A percentile compares a stretch with the other conserved stretches of the same genome.
These are phyloP conservation scores for Anas platyrhynchos DNA, from an alignment of 2,113 vertebrate species.

Conservation along the genomic window DNA sequence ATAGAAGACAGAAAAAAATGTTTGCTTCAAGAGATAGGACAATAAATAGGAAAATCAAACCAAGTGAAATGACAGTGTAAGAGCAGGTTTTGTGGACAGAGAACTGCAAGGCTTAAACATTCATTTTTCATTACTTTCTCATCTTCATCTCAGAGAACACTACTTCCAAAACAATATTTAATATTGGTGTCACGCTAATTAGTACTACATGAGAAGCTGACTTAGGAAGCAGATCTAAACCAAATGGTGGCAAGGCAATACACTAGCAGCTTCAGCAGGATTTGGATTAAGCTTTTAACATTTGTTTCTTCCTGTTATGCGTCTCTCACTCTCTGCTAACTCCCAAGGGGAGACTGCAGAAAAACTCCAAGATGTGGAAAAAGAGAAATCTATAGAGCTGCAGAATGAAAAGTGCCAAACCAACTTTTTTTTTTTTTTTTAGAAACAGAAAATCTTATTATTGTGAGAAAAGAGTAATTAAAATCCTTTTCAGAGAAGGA, in stretches of 20 bases:
- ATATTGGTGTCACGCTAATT: neutral
- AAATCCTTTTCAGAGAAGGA: neutral
- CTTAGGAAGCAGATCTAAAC: neutral
- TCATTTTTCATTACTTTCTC: conserved; percentile 9
- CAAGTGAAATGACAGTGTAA: neutral
- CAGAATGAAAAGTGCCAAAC: neutral
- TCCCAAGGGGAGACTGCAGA: neutral
- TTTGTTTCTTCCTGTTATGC: neutral
- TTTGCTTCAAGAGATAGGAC: neutral
- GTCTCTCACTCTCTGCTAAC: neutral
- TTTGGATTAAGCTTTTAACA: neutral
- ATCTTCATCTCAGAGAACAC: neutral
- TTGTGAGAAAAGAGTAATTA: neutral
- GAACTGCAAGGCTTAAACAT: neutral
- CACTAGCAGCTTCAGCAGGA: neutral
- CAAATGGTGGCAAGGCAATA: neutral
- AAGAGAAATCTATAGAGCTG: neutral
- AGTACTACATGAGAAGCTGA: conserved; percentile 10
- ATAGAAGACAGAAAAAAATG: neutral
- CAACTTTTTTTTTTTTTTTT: neutral
- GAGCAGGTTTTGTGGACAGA: neutral
- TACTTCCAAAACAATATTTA: conserved; percentile 3
- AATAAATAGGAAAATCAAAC: neutral
- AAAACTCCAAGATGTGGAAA: neutral
- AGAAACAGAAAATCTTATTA: neutral